phyloP scores from a whole-genome alignment of 2,888 invertebrate species.

The Drosophila macrospina region DNA sequence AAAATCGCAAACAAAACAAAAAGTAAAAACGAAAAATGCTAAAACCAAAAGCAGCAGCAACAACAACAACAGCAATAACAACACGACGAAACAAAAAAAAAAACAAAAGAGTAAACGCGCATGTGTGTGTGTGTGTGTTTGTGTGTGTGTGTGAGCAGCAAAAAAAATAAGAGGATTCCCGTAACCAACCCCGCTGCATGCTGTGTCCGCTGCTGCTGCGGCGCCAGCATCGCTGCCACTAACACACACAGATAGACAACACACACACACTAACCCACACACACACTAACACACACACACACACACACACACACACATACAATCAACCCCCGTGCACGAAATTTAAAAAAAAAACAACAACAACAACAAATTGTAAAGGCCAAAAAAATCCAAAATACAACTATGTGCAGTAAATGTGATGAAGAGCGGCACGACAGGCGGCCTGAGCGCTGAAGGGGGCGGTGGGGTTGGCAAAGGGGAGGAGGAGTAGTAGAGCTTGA shows the following conservation, averaged over 20 bases:
- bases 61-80: constrained; percentile 26
- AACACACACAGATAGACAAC: constrained; percentile 40
- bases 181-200: constrained; percentile 76
- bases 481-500: not conserved
- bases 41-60: constrained; percentile 66
- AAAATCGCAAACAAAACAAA: constrained; percentile 77
- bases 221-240: constrained; percentile 34
- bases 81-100: constrained; percentile 9
- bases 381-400: constrained; percentile 61
- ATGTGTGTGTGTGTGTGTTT: constrained; percentile 40
- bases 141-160: constrained; percentile 38
- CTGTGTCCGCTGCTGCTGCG: constrained; percentile 61
- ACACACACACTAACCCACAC: constrained; percentile 46
- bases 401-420: constrained; percentile 52
- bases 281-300: constrained; percentile 34
- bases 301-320: constrained; percentile 47
- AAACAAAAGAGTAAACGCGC: constrained; percentile 50
- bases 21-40: constrained; percentile 68
- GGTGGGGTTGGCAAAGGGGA: not conserved
- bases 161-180: constrained; percentile 57
- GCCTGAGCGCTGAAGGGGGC: not conserved
- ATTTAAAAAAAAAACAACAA: constrained; percentile 59
- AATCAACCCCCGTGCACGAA: constrained; percentile 72
- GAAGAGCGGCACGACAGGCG: not conserved
- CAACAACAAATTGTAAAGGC: constrained; percentile 61